phyloP scores from a whole-genome alignment of 2,797 vertebrate genomes.

The Eulemur albifrons region DNA sequence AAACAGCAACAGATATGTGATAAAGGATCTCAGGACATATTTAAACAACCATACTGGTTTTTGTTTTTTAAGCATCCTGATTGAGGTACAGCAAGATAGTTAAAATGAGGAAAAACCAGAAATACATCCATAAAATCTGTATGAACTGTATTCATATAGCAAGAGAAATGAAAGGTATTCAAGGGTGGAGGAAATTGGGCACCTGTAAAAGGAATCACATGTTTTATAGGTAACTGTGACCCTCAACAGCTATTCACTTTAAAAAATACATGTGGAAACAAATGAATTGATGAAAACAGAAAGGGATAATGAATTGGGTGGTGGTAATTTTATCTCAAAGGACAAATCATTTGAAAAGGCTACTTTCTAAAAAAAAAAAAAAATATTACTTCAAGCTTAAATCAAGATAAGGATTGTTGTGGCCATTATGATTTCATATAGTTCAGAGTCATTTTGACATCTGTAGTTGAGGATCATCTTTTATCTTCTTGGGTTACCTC shows the following conservation, averaged over 20 bases:
- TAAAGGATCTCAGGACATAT: neutral
- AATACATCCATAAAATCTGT: neutral
- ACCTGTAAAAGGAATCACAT: neutral
- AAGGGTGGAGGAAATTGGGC: neutral
- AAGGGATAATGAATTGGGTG: neutral
- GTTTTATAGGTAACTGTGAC: neutral
- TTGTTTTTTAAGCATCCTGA: neutral
- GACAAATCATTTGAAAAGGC: neutral
- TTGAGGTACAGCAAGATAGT: neutral
- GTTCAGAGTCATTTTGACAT: neutral
- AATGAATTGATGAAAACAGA: neutral
- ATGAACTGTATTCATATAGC: neutral
- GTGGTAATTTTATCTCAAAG: neutral
- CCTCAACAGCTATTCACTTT: neutral
- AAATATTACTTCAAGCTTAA: neutral
- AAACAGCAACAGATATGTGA: conserved; percentile 8
- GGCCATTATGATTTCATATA: neutral
- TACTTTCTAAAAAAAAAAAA: neutral
- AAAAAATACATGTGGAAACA: neutral
- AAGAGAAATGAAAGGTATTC: conserved; percentile 16
- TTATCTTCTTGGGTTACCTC: neutral
- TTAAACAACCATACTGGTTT: neutral
- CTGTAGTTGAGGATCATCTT: neutral
- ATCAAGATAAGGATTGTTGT: neutral
- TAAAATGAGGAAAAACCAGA: conserved; percentile 22